These are phyloP conservation scores for Galeopterus variegatus DNA, from an alignment of 2,113 vertebrate species.

Conservation along the genomic window DNA sequence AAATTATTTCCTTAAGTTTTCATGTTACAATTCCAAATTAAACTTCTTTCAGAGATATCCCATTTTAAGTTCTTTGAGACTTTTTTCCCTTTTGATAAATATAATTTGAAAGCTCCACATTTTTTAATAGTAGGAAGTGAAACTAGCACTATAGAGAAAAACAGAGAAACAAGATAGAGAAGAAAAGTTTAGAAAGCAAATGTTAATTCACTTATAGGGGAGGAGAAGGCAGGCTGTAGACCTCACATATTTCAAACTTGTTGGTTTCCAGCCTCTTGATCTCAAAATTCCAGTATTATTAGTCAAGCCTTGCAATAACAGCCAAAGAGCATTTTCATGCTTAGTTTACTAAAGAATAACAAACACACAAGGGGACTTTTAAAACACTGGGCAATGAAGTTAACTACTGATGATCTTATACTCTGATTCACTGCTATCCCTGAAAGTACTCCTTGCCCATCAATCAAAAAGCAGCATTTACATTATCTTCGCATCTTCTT, in stretches of 20 bases:
- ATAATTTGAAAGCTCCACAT: constrained; percentile 37
- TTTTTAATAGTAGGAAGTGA: constrained; percentile 52
- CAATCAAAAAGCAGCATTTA: constrained; percentile 19
- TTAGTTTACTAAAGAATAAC: constrained; percentile 22
- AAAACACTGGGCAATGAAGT: not conserved
- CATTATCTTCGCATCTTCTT: not conserved
- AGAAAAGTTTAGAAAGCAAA: constrained; percentile 35
- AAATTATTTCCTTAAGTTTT: constrained; percentile 11
- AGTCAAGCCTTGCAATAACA: constrained; percentile 12
- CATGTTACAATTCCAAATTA: constrained; percentile 16
- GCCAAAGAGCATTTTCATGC: not conserved
- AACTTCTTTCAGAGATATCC: not conserved
- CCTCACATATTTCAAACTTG: constrained; percentile 26
- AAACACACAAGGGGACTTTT: not conserved
- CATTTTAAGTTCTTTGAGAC: constrained; percentile 58
- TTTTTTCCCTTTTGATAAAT: constrained; percentile 38
- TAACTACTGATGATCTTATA: not conserved
- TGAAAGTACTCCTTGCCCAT: not conserved
- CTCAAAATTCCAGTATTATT: constrained; percentile 15
- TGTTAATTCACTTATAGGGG: not conserved
- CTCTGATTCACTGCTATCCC: not conserved
- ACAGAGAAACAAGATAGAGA: not conserved
- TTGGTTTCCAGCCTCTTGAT: constrained; percentile 33
- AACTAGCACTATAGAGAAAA: constrained; percentile 30
- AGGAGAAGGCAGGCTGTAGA: not conserved